Conservation (phyloP, 2,888 invertebrate genomes). For the Eustalomyia histrio region DNA sequence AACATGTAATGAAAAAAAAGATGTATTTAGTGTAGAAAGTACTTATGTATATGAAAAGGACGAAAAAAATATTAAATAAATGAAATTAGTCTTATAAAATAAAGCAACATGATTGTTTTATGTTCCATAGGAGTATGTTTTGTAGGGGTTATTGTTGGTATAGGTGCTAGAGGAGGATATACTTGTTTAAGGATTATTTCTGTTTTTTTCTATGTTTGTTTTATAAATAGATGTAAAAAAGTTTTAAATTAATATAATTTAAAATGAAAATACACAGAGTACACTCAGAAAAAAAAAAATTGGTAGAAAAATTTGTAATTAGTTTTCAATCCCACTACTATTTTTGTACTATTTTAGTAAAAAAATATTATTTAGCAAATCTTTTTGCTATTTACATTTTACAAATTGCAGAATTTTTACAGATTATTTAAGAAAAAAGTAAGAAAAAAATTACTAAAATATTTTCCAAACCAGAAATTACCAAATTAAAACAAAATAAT, state of each 20-base stretch:
- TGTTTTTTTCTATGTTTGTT: neutral
- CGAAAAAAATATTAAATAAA: constrained; percentile 37
- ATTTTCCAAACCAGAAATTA: no score
- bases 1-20: constrained; percentile 21
- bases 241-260: neutral
- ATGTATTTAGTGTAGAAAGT: constrained; percentile 23
- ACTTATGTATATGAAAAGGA: constrained; percentile 1
- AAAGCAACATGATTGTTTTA: constrained; percentile 1
- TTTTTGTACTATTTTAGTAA: no score
- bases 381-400: no score
- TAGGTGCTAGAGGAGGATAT: neutral
- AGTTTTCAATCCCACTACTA: no score
- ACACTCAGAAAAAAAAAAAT: no score
- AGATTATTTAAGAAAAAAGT: no score
- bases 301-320: no score
- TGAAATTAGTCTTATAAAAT: constrained; percentile 52
- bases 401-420: no score
- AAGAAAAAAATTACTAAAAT: no score
- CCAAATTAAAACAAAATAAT: no score
- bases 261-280: neutral
- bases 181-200: neutral
- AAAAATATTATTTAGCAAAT: no score
- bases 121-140: neutral
- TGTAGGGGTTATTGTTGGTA: neutral
- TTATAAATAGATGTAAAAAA: neutral